These are phyloP conservation scores for Erpornis zantholeuca DNA, from an alignment of 2,113 vertebrate species.

Conservation along the genomic window DNA sequence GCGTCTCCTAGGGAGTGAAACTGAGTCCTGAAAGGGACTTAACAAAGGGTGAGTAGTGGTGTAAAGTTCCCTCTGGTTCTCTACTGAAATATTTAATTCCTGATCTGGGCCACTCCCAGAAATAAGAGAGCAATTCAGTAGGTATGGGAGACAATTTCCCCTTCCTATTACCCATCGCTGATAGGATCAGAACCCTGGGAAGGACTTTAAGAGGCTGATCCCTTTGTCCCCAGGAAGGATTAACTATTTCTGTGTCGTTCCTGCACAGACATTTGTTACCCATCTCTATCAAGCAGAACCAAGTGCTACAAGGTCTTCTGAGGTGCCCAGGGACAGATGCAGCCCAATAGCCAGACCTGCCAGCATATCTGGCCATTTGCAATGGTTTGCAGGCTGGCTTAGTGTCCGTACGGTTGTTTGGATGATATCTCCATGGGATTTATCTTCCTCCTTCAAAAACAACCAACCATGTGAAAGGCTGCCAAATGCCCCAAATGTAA, in stretches of 20 bases:
- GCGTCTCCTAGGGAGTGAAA: background rate
- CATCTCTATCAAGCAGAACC: background rate
- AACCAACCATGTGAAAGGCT: slow-evolving; percentile 48
- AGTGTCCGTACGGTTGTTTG: slow-evolving; percentile 65
- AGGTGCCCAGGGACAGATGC: slow-evolving; percentile 41
- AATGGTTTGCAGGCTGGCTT: slow-evolving; percentile 29
- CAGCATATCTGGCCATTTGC: slow-evolving; percentile 54
- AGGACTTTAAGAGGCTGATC: background rate
- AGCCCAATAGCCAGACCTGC: slow-evolving; percentile 22
- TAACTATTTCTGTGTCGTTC: background rate
- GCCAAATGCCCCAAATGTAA: slow-evolving; percentile 64
- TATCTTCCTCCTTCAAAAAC: slow-evolving; percentile 66
- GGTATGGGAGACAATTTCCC: background rate
- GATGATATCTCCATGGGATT: slow-evolving; percentile 61
- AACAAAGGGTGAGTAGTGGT: background rate
- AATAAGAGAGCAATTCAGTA: background rate
- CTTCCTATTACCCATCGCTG: background rate
- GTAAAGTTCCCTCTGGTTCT: background rate
- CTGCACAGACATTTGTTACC: background rate
- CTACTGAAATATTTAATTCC: background rate
- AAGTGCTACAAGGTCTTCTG: slow-evolving; percentile 30
- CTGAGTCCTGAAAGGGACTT: background rate
- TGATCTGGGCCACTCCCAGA: background rate
- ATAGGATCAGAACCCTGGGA: background rate
- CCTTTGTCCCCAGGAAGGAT: background rate